Evolutionary conservation across 2,113 vertebrate genomes (phyloP).

Genomic region (Hepsetus odoe): DNA sequence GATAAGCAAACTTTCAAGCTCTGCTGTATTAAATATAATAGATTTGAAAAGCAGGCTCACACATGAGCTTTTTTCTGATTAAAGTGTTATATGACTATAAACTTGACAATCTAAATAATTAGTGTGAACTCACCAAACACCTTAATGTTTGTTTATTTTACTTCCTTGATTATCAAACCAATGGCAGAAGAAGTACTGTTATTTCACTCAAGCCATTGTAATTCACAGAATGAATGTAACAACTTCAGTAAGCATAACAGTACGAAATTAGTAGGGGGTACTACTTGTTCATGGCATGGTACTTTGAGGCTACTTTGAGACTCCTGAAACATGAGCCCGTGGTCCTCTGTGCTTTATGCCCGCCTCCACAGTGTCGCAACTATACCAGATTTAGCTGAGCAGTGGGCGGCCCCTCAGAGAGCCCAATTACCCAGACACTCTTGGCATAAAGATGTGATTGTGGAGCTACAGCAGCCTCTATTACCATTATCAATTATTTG

Average conservation of each 20-base stretch:
- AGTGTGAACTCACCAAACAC: not conserved
- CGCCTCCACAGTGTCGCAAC: slow-evolving; percentile 22
- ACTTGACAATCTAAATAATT: not conserved
- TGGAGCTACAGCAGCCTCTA: not conserved
- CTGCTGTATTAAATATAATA: too few species aligned
- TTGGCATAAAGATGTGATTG: not conserved
- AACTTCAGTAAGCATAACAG: not conserved
- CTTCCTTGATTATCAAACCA: not conserved
- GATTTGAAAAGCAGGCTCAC: too few species aligned
- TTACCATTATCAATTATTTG: slow-evolving; percentile 16
- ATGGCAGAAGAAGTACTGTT: not conserved
- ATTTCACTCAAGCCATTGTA: not conserved
- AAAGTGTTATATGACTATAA: too few species aligned
- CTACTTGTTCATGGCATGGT: not conserved
- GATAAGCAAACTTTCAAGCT: too few species aligned
- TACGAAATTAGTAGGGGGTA: not conserved
- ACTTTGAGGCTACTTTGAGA: not conserved
- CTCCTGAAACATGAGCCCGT: slow-evolving; percentile 18
- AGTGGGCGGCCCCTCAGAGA: slow-evolving; percentile 8
- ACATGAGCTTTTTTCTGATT: too few species aligned
- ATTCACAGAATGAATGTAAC: not conserved
- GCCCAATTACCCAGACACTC: slow-evolving; percentile 3
- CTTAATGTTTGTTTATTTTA: not conserved
- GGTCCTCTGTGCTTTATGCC: not conserved
- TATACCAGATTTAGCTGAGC: slow-evolving; percentile 21